phyloP scores from a whole-genome alignment of 2,888 invertebrate species.

The Omphaloscelis lunosa region DNA sequence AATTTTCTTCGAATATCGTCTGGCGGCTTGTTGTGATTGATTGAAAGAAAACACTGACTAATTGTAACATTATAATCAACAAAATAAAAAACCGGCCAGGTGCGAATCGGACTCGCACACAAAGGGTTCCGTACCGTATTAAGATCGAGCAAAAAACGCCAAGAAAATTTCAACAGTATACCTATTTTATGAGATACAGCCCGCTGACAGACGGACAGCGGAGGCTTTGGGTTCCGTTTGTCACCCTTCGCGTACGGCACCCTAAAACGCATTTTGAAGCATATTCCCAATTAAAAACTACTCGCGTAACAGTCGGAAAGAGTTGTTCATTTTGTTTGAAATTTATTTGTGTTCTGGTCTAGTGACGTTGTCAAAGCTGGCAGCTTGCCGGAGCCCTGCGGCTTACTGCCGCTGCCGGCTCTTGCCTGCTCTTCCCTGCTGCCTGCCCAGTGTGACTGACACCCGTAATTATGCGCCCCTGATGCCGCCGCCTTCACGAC shows the following conservation, averaged over 20 bases:
- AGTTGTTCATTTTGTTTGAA: slow-evolving; percentile 33
- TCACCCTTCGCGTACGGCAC: neutral
- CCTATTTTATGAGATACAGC: too few relatives aligned
- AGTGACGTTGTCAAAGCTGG: slow-evolving; percentile 43
- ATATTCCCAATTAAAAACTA: slow-evolving; percentile 24
- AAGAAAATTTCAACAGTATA: too few relatives aligned
- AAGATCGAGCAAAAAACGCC: too few relatives aligned
- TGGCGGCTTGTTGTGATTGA: neutral
- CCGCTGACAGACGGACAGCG: too few relatives aligned
- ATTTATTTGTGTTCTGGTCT: slow-evolving; percentile 42
- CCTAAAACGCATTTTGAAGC: slow-evolving; percentile 2
- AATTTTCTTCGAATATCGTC: neutral
- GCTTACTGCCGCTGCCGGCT: slow-evolving; percentile 26
- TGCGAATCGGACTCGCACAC: too few relatives aligned
- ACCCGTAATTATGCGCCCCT: slow-evolving; percentile 73
- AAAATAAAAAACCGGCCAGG: too few relatives aligned
- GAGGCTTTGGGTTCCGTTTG: too few relatives aligned
- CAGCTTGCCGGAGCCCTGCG: slow-evolving; percentile 18
- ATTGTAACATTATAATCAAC: neutral
- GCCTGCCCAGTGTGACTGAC: slow-evolving; percentile 69
- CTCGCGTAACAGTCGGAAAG: neutral
- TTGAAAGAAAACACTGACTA: neutral
- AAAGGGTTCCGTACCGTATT: too few relatives aligned
- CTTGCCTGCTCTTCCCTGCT: slow-evolving; percentile 19
- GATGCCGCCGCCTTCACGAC: slow-evolving; percentile 58